Percentiles rank a stretch among this genome's conserved stretches.
phyloP scores from a whole-genome alignment of 2,113 vertebrate genomes.

The Gymnarchus niloticus region DNA sequence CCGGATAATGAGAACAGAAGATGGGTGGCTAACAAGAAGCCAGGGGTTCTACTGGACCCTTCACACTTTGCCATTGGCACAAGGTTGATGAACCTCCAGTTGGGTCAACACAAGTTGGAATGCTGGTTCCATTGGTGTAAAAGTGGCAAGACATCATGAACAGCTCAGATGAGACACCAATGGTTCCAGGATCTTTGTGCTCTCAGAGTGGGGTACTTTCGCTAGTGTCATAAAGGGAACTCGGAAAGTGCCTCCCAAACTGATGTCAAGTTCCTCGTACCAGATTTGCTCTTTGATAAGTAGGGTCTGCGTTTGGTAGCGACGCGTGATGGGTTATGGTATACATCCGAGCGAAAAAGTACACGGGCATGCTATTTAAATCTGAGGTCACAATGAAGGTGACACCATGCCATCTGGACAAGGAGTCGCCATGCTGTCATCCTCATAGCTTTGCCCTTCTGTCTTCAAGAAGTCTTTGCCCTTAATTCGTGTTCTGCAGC shows the following conservation, averaged over 20 bases:
- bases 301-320: not conserved
- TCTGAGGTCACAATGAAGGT: conserved; percentile 10
- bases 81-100: not conserved
- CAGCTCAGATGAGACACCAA: not conserved
- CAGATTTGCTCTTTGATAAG: not conserved
- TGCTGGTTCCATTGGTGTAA: not conserved
- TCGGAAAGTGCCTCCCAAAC: not conserved
- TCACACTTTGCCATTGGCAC: not conserved
- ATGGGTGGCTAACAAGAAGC: too few species aligned
- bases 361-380: not conserved
- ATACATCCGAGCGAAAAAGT: not conserved
- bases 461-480: not conserved
- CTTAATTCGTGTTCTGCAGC: not conserved
- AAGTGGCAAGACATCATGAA: not conserved
- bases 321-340: not conserved
- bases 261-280: not conserved
- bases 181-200: not conserved
- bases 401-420: not conserved
- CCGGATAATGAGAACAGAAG: not conserved
- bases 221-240: not conserved
- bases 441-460: not conserved
- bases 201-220: not conserved
- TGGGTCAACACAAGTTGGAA: not conserved
- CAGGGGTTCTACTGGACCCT: not conserved
- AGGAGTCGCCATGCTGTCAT: not conserved